Percentiles rank a stretch among this genome's conserved stretches.
Conservation (phyloP, 92 coral and sea anemone species). For the Palythoa grandis region DNA sequence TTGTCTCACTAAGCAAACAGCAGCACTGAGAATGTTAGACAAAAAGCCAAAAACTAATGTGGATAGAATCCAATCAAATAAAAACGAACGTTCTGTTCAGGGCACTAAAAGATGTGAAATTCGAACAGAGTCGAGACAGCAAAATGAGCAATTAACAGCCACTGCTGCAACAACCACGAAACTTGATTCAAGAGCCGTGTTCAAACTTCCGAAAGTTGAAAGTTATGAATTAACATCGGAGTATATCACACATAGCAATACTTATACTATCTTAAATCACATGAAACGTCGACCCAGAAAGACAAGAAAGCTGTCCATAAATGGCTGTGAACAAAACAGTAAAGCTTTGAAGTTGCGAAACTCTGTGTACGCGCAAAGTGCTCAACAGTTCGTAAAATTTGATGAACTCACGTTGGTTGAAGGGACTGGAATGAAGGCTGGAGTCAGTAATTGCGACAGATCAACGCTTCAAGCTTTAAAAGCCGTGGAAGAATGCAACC, state of each 20-base stretch:
- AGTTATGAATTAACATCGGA: conserved; percentile 35
- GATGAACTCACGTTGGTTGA: conserved; percentile 14
- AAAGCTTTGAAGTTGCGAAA: conserved; percentile 6
- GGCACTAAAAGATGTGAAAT: not conserved
- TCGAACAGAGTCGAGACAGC: not conserved
- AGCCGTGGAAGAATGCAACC: conserved; percentile 35
- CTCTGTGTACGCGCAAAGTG: not conserved
- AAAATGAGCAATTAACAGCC: not conserved
- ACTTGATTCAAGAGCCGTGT: conserved; percentile 28
- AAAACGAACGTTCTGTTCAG: not conserved
- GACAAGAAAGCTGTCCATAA: not conserved
- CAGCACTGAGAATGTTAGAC: not conserved
- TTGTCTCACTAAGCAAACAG: not conserved
- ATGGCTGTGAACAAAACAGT: not conserved
- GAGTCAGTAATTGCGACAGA: not conserved
- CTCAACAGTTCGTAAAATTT: conserved; percentile 13
- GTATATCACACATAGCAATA: not conserved
- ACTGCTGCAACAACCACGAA: conserved; percentile 2
- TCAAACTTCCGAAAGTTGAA: conserved; percentile 31
- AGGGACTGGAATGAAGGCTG: conserved; percentile 12
- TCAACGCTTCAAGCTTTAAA: conserved; percentile 11
- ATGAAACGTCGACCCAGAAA: not conserved
- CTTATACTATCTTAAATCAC: not conserved
- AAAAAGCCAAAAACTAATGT: not conserved
- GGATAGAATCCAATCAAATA: not conserved